These are phyloP conservation scores for Lepidochitona cinerea DNA, from an alignment of 2,888 invertebrate species.

Conservation along the genomic window DNA sequence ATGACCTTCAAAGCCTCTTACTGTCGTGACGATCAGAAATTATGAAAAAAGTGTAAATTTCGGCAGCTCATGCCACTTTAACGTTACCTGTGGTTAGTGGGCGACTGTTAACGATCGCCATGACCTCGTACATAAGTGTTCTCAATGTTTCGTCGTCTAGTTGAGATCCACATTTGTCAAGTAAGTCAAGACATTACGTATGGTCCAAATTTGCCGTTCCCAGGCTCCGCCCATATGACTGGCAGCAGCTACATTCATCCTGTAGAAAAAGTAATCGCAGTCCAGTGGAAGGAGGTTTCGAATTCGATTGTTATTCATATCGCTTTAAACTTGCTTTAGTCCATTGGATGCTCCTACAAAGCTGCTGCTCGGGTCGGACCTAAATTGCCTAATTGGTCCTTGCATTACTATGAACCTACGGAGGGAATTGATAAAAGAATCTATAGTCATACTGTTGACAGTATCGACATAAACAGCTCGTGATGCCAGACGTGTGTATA, in stretches of 20 bases:
- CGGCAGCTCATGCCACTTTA: too few relatives aligned
- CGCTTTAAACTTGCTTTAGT: slow-evolving; percentile 14
- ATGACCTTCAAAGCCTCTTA: too few relatives aligned
- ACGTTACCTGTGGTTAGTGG: slow-evolving; percentile 25
- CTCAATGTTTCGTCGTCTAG: slow-evolving; percentile 28
- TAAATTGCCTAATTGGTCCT: slow-evolving; percentile 34
- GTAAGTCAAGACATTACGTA: slow-evolving; percentile 14
- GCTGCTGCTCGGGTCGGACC: slow-evolving; percentile 35
- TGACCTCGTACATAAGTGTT: slow-evolving; percentile 32
- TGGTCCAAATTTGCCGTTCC: slow-evolving; percentile 17
- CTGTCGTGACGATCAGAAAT: too few relatives aligned
- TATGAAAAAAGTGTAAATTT: too few relatives aligned
- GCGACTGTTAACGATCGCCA: slow-evolving; percentile 30
- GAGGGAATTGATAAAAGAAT: slow-evolving; percentile 41
- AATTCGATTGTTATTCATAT: neutral
- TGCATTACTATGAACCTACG: slow-evolving; percentile 38
- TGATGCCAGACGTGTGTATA: slow-evolving; percentile 43
- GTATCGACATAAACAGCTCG: slow-evolving; percentile 44
- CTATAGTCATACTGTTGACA: slow-evolving; percentile 38
- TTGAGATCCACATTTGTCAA: slow-evolving; percentile 12
- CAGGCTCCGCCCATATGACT: slow-evolving; percentile 15
- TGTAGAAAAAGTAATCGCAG: neutral
- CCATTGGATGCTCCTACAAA: slow-evolving; percentile 43
- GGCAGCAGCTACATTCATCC: neutral
- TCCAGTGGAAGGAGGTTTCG: neutral